These are phyloP conservation scores for Myotis daubentonii DNA, from an alignment of 2,797 vertebrate genomes.

Conservation along the genomic window DNA sequence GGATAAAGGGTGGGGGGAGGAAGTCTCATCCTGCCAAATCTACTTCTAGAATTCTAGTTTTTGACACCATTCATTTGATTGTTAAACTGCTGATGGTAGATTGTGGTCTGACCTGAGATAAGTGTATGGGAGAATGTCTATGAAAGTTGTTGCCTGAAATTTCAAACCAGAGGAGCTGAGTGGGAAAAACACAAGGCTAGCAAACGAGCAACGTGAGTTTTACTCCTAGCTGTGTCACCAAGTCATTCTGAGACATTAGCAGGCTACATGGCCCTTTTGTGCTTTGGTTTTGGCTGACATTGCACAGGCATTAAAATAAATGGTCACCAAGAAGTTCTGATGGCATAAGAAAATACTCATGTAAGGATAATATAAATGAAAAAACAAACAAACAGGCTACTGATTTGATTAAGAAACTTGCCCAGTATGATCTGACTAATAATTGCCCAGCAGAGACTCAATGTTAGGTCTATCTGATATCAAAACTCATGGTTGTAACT, in stretches of 20 bases:
- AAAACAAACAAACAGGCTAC: background rate
- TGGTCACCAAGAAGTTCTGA: background rate
- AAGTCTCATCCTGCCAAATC: background rate
- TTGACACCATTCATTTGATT: background rate
- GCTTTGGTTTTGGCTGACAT: background rate
- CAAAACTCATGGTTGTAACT: background rate
- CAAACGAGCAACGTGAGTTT: background rate
- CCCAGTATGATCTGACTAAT: background rate
- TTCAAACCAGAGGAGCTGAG: background rate
- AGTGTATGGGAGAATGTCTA: background rate
- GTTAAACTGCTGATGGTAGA: background rate
- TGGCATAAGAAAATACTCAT: background rate
- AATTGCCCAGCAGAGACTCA: background rate
- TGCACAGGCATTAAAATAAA: background rate
- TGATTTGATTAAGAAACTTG: conserved; percentile 12
- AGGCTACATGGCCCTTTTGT: background rate
- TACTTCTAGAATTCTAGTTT: background rate
- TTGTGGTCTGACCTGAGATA: background rate
- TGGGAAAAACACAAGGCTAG: background rate
- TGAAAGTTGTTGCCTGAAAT: background rate
- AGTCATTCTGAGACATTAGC: background rate
- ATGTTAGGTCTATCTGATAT: background rate
- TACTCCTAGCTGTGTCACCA: background rate
- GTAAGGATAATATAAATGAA: background rate
- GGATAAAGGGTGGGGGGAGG: background rate